Evolutionary conservation across 2,113 vertebrate species (phyloP), one percentile per base, ranked within the genome.

Genomic region (Ploceus nigricollis): DNA sequence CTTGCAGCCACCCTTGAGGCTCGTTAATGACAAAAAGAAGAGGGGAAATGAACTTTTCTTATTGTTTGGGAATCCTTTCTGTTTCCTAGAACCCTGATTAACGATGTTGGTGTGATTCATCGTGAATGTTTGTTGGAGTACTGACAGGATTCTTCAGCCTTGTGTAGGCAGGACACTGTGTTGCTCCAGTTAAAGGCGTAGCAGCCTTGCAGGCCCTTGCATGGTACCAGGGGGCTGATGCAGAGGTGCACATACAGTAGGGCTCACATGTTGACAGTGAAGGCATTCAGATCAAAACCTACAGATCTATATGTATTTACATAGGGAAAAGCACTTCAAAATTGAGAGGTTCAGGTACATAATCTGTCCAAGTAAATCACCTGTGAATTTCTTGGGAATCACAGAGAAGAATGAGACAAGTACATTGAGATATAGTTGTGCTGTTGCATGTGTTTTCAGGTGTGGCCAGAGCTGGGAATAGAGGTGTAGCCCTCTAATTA

Each of bases 381-480:
- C 45, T 1, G 1, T 65, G 61, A 72, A 73, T 39, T 54, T 77
- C 65, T 37, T 56, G 31, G 42, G 35, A 63, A 73, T 65, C 11
- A 13, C 25, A 71, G n/a, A 47, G 30, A 61, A 54, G 51, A 81
- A 27, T 64, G 19, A 45, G 24, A 44, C 48, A 88, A 37, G 27
- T 61, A 58, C 35, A 33, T 47, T 72, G 90, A 88, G 91, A 61
- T 25, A 6, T 28, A 68, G 56, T 37, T 83, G 54, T 47, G 18
- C 30, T 35, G 39, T 72, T 93, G 30, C 30, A 27, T 71, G 30
- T 50, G 45, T 47, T 84, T 95, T 78, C 21, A 76, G 42, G 57
- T 97, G 85, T 76, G 70, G 64, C 30, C n/a, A 66, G 78, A 51
- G 23, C 5, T 93, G 93, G 87, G 87, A 96, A 75, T 72, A 95